Percentiles rank a stretch among this genome's conserved stretches.
Conservation (phyloP, 2,888 invertebrate species). For the Macropis europaea region DNA sequence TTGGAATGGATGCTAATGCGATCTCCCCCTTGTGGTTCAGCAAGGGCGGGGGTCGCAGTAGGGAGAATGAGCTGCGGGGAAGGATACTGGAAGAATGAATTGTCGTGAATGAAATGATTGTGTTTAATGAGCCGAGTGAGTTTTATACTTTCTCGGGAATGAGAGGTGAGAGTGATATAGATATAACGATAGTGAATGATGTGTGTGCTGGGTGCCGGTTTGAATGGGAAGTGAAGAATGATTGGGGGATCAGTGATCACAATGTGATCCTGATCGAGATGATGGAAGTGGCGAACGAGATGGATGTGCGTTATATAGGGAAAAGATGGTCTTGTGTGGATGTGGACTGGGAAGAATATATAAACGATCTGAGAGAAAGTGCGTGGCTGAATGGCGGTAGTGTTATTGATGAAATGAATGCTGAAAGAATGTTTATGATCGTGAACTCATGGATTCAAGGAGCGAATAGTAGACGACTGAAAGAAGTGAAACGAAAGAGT, state of each 20-base stretch:
- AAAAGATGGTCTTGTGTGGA: not conserved
- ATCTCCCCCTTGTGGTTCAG: constrained; percentile 51
- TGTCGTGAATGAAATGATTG: not conserved
- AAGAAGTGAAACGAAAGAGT: no score
- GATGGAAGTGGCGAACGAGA: not conserved
- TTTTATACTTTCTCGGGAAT: not conserved
- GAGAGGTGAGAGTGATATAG: constrained; percentile 20
- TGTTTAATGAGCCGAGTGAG: constrained; percentile 12
- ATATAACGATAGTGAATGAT: not conserved
- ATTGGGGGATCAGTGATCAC: constrained; percentile 12
- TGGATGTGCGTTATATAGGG: not conserved
- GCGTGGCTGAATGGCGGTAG: not conserved
- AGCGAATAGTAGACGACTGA: not conserved
- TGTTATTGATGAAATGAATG: not conserved
- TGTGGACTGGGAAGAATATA: constrained; percentile 8
- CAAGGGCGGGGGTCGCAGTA: not conserved
- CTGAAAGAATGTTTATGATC: not conserved
- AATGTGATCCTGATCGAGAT: not conserved
- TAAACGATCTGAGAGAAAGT: not conserved
- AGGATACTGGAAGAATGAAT: not conserved
- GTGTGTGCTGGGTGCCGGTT: not conserved
- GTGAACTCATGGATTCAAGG: not conserved
- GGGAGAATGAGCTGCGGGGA: constrained; percentile 3
- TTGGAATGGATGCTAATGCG: constrained; percentile 60
- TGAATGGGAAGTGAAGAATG: constrained; percentile 10